phyloP scores from a whole-genome alignment of 2,797 vertebrate genomes.

The Margarornis squamiger region DNA sequence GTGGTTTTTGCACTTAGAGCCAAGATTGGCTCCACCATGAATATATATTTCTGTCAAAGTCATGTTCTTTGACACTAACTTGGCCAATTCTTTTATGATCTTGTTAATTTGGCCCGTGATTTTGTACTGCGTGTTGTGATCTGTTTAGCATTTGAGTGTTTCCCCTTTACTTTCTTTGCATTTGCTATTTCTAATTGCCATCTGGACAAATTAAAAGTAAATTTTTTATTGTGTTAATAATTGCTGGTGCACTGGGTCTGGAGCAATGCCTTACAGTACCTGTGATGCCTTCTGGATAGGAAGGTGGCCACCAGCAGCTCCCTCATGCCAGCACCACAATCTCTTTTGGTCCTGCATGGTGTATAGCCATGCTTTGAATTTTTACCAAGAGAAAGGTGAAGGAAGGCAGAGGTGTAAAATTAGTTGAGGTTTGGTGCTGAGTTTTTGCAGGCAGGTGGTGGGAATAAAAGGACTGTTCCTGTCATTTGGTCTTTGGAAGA shows the following conservation, averaged over 20 bases:
- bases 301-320: background rate
- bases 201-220: background rate
- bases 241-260: background rate
- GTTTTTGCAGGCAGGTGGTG: constrained; percentile 37
- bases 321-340: background rate
- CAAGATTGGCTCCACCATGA: background rate
- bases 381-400: background rate
- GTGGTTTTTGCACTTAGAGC: background rate
- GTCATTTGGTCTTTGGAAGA: constrained; percentile 61
- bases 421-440: constrained; percentile 31
- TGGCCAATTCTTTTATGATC: background rate
- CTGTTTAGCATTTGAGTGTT: rapidly evolving
- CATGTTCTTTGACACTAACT: background rate
- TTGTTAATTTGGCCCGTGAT: background rate
- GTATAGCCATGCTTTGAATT: background rate
- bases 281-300: background rate
- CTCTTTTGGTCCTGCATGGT: background rate
- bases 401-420: background rate
- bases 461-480: constrained; percentile 47
- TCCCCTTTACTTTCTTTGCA: background rate
- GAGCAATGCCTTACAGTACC: background rate
- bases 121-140: background rate
- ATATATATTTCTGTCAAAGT: background rate
- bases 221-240: background rate
- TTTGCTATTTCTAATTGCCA: background rate